phyloP scores from a whole-genome alignment of 2,888 invertebrate genomes.

The Pristionchus japonicus region DNA sequence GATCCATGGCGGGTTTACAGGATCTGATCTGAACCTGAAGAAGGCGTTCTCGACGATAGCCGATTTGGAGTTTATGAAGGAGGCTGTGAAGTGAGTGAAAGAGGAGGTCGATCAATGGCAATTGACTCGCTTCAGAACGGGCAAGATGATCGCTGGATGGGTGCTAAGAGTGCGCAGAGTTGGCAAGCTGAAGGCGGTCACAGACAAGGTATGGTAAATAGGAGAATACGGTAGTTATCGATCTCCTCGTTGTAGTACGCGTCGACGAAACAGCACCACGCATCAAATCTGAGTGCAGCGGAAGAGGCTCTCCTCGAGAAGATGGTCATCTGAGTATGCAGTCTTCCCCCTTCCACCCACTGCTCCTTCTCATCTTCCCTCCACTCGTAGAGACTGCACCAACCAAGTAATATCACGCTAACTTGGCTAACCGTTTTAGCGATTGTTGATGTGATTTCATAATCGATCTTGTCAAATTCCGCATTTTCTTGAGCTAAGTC shows the following conservation, averaged over 20 bases:
- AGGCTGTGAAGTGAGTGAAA: neutral
- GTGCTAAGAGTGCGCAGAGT: conserved; percentile 27
- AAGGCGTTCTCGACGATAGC: neutral
- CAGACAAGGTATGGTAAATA: conserved; percentile 17
- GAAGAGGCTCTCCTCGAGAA: conserved; percentile 9
- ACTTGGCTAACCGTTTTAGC: neutral
- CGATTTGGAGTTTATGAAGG: neutral
- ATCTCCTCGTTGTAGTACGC: neutral
- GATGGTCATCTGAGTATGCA: neutral
- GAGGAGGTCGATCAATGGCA: neutral
- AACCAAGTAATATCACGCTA: conserved; percentile 22
- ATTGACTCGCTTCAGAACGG: neutral
- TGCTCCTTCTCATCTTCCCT: neutral
- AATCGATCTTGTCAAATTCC: neutral
- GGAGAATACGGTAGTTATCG: neutral
- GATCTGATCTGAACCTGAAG: conserved; percentile 10
- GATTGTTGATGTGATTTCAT: neutral
- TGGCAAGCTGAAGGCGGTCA: conserved; percentile 33
- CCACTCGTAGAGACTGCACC: neutral
- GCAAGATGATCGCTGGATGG: neutral
- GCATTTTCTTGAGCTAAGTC: neutral
- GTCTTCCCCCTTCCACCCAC: too few species aligned
- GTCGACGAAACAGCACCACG: conserved; percentile 10
- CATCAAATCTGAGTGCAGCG: neutral
- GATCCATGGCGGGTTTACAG: neutral